These are phyloP conservation scores for Pectinophora gossypiella DNA, from an alignment of 1,140 invertebrate genomes.

Conservation along the genomic window DNA sequence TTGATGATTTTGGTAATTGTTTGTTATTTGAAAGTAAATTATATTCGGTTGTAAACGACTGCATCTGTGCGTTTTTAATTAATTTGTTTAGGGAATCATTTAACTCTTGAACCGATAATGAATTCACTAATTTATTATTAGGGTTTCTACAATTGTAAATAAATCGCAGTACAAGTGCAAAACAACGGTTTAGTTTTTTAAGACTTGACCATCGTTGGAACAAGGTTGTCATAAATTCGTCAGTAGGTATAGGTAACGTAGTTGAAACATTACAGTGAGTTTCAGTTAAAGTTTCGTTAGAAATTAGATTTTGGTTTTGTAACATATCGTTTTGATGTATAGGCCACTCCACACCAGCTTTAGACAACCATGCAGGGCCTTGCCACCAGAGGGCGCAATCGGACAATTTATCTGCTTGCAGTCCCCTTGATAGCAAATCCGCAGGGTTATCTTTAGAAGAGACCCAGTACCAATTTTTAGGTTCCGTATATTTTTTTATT, in stretches of 20 bases:
- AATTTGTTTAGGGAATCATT: neutral
- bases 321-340: neutral
- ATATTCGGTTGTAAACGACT: neutral
- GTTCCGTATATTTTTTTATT: neutral
- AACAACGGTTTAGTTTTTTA: neutral
- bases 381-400: neutral
- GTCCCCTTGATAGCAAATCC: neutral
- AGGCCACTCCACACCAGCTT: neutral
- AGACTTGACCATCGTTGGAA: constrained; percentile 1
- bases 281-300: neutral
- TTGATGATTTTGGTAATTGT: neutral
- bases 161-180: constrained; percentile 1
- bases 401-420: neutral
- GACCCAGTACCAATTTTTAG: neutral
- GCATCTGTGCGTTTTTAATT: neutral
- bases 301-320: neutral
- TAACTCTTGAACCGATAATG: neutral
- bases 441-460: neutral
- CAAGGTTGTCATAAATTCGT: neutral
- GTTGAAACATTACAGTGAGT: neutral
- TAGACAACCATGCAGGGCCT: neutral
- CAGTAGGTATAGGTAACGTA: neutral
- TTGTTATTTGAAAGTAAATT: neutral
- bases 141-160: neutral
- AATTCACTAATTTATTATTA: neutral